Percentiles rank a stretch among this genome's conserved stretches.
These are phyloP conservation scores for Gymnocypris eckloni DNA, from an alignment of 2,797 vertebrate species.

Conservation along the genomic window DNA sequence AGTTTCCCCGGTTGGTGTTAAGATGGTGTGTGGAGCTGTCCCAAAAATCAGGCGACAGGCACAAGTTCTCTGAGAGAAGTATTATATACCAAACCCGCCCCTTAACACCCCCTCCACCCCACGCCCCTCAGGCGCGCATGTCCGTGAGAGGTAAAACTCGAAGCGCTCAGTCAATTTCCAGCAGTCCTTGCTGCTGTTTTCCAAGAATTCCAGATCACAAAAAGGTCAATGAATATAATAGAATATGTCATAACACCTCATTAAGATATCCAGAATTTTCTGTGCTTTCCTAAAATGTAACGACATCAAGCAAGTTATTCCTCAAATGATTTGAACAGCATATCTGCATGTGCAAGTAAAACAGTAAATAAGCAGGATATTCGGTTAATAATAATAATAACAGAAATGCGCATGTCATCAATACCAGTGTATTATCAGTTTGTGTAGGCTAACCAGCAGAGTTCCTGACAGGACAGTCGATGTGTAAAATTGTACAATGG, in stretches of 20 bases:
- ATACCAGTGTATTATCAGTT: neutral
- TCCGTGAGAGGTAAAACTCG: constrained; percentile 33
- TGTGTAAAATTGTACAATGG: constrained; percentile 20
- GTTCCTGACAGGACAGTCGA: neutral
- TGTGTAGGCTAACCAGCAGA: no score
- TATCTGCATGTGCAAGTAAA: neutral
- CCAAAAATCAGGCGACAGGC: constrained; percentile 91
- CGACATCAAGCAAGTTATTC: neutral
- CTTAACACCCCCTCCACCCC: constrained; percentile 69
- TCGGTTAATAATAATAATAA: no score
- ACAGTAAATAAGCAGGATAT: neutral
- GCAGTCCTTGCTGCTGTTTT: neutral
- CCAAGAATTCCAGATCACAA: neutral
- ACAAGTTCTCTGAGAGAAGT: constrained; percentile 84
- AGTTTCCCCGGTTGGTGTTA: constrained; percentile 72
- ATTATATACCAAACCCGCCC: constrained; percentile 88
- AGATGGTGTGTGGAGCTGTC: constrained; percentile 80
- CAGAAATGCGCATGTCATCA: neutral
- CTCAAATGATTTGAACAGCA: neutral
- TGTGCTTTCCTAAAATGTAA: neutral
- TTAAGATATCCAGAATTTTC: neutral
- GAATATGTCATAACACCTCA: constrained; percentile 1
- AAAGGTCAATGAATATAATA: neutral
- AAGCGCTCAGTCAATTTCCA: constrained; percentile 16
- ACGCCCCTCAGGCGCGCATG: constrained; percentile 73